phyloP scores from a whole-genome alignment of 2,797 vertebrate genomes.

The Champsocephalus esox region DNA sequence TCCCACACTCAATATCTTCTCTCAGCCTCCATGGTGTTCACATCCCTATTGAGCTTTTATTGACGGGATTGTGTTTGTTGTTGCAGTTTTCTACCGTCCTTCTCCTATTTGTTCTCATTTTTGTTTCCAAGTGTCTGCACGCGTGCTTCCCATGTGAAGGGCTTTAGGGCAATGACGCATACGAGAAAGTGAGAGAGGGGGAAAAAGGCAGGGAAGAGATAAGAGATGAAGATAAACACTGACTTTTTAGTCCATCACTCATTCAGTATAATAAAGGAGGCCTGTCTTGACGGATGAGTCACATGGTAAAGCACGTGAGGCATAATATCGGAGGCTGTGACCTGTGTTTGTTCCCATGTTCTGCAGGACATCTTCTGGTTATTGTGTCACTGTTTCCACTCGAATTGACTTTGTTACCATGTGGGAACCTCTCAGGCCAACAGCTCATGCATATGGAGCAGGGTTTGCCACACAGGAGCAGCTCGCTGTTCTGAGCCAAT shows the following conservation, averaged over 20 bases:
- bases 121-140: constrained; percentile 74
- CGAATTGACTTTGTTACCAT: constrained; percentile 62
- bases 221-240: constrained; percentile 45
- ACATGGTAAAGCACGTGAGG: constrained; percentile 24
- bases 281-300: constrained; percentile 33
- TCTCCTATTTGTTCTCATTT: constrained; percentile 75
- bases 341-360: constrained; percentile 38
- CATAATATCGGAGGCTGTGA: constrained; percentile 13
- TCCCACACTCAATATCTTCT: constrained; percentile 54
- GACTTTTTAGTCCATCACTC: constrained; percentile 41
- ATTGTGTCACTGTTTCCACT: constrained; percentile 68
- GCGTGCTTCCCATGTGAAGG: constrained; percentile 76
- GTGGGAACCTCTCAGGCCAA: constrained; percentile 56
- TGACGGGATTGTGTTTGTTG: constrained; percentile 57
- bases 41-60: constrained; percentile 56
- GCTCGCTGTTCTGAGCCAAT: constrained; percentile 26
- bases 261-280: constrained; percentile 42
- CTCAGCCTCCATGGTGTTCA: constrained; percentile 40
- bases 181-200: constrained; percentile 19
- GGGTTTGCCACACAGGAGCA: constrained; percentile 45
- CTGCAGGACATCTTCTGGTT: constrained; percentile 52
- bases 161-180: constrained; percentile 75
- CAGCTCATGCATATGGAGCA: constrained; percentile 64
- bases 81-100: constrained; percentile 57
- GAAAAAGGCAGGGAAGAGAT: constrained; percentile 31